A percentile compares a stretch with the other conserved stretches of the same genome.
Evolutionary conservation across 2,888 invertebrate species (phyloP).

Genomic region (Euphydryas editha): DNA sequence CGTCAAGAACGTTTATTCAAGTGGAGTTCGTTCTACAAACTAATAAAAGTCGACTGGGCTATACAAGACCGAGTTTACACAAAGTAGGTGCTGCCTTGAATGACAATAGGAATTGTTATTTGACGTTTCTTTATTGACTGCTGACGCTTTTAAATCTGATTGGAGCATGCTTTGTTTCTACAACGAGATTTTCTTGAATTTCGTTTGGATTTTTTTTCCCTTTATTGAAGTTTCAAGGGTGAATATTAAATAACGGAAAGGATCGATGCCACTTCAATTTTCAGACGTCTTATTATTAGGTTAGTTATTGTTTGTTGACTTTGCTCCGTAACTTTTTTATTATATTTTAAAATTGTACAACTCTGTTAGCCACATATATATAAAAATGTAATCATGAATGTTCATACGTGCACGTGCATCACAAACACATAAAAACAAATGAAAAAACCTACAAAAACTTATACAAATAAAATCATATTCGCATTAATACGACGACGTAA

Average conservation of each 20-base stretch:
- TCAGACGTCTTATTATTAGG: not conserved
- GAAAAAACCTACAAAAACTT: too few relatives aligned
- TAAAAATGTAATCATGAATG: too few relatives aligned
- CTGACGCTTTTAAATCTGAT: slow-evolving; percentile 61
- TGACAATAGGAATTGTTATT: slow-evolving; percentile 56
- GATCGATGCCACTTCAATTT: not conserved
- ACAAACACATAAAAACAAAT: too few relatives aligned
- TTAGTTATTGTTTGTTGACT: not conserved
- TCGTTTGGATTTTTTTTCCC: slow-evolving; percentile 5
- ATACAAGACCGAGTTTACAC: slow-evolving; percentile 31
- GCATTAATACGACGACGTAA: too few relatives aligned
- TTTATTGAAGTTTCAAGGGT: slow-evolving; percentile 25
- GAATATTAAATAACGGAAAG: slow-evolving; percentile 4
- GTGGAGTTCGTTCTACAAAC: slow-evolving; percentile 9
- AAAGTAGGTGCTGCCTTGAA: slow-evolving; percentile 45
- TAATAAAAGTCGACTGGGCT: slow-evolving; percentile 26
- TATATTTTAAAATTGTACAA: not conserved
- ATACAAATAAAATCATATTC: too few relatives aligned
- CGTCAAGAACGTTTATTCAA: slow-evolving; percentile 7
- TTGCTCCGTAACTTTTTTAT: not conserved
- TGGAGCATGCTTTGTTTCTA: slow-evolving; percentile 53
- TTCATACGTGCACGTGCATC: too few relatives aligned
- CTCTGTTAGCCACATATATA: too few relatives aligned
- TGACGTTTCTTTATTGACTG: slow-evolving; percentile 60
- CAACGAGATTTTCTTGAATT: slow-evolving; percentile 35